Conservation (phyloP, 2,797 vertebrate species). For the Malacoctenus gilli region DNA sequence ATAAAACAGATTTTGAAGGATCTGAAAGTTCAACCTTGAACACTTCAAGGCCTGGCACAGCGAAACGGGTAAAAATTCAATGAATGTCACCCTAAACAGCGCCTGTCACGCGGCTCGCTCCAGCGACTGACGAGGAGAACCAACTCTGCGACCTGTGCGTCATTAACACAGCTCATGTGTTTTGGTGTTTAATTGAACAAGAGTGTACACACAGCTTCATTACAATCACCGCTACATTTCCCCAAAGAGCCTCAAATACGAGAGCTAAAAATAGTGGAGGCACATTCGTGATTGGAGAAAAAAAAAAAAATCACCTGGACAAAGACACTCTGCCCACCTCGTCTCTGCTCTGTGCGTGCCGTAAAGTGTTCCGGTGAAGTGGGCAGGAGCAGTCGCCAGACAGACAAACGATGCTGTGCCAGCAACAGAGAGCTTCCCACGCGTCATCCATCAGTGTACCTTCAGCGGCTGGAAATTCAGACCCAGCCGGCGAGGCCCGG, state of each 20-base stretch:
- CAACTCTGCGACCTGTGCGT: conserved; percentile 27
- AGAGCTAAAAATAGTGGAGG: conserved; percentile 46
- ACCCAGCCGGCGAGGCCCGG: conserved; percentile 62
- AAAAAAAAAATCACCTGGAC: conserved; percentile 39
- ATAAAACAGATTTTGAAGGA: too few species aligned
- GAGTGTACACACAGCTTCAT: conserved; percentile 46
- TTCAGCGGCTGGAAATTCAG: conserved; percentile 72
- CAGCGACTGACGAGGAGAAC: conserved; percentile 38
- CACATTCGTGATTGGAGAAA: conserved; percentile 17
- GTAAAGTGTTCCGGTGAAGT: conserved; percentile 37
- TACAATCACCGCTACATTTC: conserved; percentile 23
- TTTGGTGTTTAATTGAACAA: conserved; percentile 52
- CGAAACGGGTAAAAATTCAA: conserved; percentile 44
- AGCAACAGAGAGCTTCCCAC: conserved; percentile 51
- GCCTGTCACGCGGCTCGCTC: conserved; percentile 28
- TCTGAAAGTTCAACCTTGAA: conserved; percentile 17
- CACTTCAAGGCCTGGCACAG: conserved; percentile 25
- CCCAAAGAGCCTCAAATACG: conserved; percentile 18
- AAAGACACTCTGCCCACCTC: conserved; percentile 28
- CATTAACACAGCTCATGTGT: conserved; percentile 38
- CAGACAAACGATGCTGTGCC: conserved; percentile 46
- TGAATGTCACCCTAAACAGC: conserved; percentile 46
- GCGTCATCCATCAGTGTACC: conserved; percentile 56
- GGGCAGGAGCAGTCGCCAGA: conserved; percentile 57
- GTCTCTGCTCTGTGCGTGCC: conserved; percentile 35